A percentile compares a stretch with the other conserved stretches of the same genome.
These are phyloP conservation scores for Erebia palarica DNA, from an alignment of 2,888 invertebrate genomes.

Conservation along the genomic window DNA sequence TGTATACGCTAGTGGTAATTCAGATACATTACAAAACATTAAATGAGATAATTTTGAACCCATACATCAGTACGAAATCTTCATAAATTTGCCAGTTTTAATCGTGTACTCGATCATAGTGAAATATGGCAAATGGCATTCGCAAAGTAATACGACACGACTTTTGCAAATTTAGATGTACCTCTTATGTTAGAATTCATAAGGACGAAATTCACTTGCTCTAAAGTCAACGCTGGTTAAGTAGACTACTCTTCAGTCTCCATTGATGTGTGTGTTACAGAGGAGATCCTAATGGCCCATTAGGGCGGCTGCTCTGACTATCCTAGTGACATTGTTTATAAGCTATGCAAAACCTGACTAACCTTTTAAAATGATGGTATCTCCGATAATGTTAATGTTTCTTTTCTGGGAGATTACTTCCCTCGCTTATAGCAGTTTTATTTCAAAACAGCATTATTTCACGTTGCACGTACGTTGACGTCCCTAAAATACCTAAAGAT, in stretches of 20 bases:
- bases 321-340: slow-evolving; percentile 12
- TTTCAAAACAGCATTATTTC: no score
- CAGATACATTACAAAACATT: neutral
- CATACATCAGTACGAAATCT: slow-evolving; percentile 18
- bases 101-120: slow-evolving; percentile 16
- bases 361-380: neutral
- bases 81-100: slow-evolving; percentile 18
- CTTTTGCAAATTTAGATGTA: neutral
- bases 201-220: slow-evolving; percentile 9
- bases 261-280: slow-evolving; percentile 6
- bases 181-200: neutral
- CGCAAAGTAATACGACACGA: slow-evolving; percentile 7
- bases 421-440: no score
- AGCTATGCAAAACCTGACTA: slow-evolving; percentile 2
- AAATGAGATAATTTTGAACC: slow-evolving; percentile 15
- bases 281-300: slow-evolving; percentile 28
- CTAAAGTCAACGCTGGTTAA: neutral
- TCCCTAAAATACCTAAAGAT: no score
- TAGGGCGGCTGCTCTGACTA: slow-evolving; percentile 16
- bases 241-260: neutral
- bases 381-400: neutral
- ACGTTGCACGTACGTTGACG: no score
- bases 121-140: slow-evolving; percentile 14
- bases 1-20: neutral
- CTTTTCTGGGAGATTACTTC: no score